Evolutionary conservation across 2,888 invertebrate genomes (phyloP).

Genomic region (Linnaemya vulpina): DNA sequence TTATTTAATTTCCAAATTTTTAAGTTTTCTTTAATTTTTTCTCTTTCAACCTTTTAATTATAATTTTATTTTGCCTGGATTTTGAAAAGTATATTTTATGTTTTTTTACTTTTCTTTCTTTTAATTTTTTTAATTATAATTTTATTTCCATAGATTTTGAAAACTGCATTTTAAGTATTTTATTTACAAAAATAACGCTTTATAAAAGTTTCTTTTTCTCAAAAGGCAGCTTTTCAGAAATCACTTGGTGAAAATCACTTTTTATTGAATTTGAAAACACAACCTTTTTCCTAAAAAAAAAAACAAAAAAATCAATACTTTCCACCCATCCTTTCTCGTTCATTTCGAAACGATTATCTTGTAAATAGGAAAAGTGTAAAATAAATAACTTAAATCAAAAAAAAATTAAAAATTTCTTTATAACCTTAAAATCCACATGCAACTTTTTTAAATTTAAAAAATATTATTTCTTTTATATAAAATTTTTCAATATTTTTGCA

Average conservation of each 20-base stretch:
- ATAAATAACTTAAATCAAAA: not conserved
- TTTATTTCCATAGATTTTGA: not conserved
- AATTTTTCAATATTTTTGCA: not conserved
- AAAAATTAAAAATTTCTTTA: not conserved
- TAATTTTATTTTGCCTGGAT: too few relatives aligned
- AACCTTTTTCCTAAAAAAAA: not conserved
- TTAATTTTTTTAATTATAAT: too few relatives aligned
- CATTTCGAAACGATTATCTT: slow-evolving; percentile 7
- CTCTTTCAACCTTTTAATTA: too few relatives aligned
- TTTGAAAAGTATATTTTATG: not conserved
- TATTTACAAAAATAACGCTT: not conserved
- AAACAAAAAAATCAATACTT: not conserved
- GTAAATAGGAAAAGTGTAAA: slow-evolving; percentile 41
- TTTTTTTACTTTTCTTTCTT: not conserved
- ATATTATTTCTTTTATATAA: not conserved
- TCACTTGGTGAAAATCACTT: not conserved
- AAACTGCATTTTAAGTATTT: not conserved
- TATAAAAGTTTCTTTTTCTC: not conserved
- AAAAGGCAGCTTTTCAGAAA: not conserved
- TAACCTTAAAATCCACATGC: not conserved
- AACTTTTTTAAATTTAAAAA: not conserved
- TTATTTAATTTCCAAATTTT: too few relatives aligned
- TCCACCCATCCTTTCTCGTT: not conserved
- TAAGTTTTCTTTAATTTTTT: too few relatives aligned
- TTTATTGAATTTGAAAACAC: not conserved